Evolutionary conservation across 2,888 invertebrate genomes (phyloP).

Genomic region (Petrolisthes manimaculis): DNA sequence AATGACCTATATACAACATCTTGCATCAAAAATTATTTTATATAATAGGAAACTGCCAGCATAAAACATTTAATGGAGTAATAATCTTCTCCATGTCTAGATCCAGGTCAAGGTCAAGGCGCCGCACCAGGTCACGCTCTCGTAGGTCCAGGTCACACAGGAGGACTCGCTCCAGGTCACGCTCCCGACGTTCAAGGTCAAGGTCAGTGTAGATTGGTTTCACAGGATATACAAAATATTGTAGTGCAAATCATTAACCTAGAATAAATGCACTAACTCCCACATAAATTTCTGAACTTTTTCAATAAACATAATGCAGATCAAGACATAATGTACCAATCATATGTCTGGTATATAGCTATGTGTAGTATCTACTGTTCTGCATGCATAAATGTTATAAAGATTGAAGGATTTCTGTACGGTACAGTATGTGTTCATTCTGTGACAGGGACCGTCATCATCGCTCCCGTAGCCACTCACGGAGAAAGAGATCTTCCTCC

Average conservation of each 20-base stretch:
- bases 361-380: too few relatives aligned
- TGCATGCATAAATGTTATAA: not conserved
- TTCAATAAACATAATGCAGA: too few relatives aligned
- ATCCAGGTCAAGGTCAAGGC: conserved; percentile 33
- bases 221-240: too few relatives aligned
- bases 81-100: not conserved
- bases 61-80: not conserved
- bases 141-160: conserved; percentile 59
- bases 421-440: not conserved
- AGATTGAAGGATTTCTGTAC: not conserved
- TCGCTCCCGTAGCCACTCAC: conserved; percentile 44
- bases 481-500: conserved; percentile 48
- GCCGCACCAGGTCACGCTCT: conserved; percentile 54
- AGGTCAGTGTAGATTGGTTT: conserved; percentile 7
- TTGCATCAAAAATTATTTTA: too few relatives aligned
- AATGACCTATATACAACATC: too few relatives aligned
- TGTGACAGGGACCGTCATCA: conserved; percentile 38
- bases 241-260: too few relatives aligned
- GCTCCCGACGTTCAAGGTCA: conserved; percentile 57
- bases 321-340: too few relatives aligned
- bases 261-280: too few relatives aligned
- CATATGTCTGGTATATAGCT: too few relatives aligned
- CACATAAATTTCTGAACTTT: too few relatives aligned
- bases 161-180: conserved; percentile 57
- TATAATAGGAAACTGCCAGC: not conserved